Evolutionary conservation across 2,113 vertebrate species (phyloP), one percentile per base, ranked within the genome.

Genomic region (Nerophis ophidion): DNA sequence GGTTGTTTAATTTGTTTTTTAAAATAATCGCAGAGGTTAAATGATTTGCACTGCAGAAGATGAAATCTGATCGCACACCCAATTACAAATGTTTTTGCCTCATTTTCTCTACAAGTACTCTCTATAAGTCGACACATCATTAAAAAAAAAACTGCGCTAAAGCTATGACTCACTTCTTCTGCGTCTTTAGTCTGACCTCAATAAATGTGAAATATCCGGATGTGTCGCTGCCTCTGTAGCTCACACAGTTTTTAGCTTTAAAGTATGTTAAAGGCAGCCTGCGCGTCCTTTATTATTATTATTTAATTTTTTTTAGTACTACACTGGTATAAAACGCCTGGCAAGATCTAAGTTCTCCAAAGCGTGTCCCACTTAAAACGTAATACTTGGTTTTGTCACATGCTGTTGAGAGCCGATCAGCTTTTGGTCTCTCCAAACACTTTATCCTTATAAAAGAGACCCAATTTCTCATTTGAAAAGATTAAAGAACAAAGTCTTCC

Each of bases 401-500:
- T 80, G 74, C 79, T 69, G 75, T 69, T 38, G 64, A 81, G 75
- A 70, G 79, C 74, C 65, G 79, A 84, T 83, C 81, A 85, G 86
- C 83, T 83, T 44, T 86, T 82, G 70, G 76, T 63, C 77, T 75
- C 74, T 82, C 70, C 72, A 74, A 79, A 72, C 70, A 79, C 70
- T 84, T 77, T 65, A 82, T 86, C 78, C 78, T 66, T 46, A 17
- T 57, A 69, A 81, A 79, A 81, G 70, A 79, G 72, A 79, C 79
- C 74, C 77, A 81, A 71, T 77, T 88, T 79, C 75, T 65, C 69
- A 77, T 83, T 79, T 83, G 75, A 70, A 76, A 82, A 81, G 81
- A 84, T 84, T 81, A 83, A 76, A 81, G 79, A 86, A 84, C 82
- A 84, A 89, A 84, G 82, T 71, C 68, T 77, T 79, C 63, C 36